phyloP scores from a whole-genome alignment of 2,888 invertebrate genomes.

The Homarus gammarus region DNA sequence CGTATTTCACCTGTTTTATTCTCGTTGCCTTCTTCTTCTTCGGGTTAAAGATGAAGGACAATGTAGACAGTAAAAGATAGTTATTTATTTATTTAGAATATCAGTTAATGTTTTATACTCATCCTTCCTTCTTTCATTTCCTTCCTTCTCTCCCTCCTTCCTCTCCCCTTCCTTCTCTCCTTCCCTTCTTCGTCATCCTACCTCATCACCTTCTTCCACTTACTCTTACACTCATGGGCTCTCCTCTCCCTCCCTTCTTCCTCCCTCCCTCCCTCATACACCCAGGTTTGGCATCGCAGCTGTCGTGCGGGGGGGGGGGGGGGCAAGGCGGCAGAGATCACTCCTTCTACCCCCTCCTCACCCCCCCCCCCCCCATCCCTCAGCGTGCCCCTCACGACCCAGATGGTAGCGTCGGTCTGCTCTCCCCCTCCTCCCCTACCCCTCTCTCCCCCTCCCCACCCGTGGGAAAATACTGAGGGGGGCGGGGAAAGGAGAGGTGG shows the following conservation, averaged over 20 bases:
- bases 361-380: background rate
- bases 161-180: background rate
- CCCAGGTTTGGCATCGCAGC: background rate
- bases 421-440: too few relatives aligned
- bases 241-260: background rate
- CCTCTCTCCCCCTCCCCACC: background rate
- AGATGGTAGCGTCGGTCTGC: background rate
- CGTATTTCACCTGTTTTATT: background rate
- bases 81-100: too few relatives aligned
- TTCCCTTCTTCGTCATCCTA: background rate
- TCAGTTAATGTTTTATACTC: too few relatives aligned
- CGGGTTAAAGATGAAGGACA: too few relatives aligned
- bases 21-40: background rate
- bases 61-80: too few relatives aligned
- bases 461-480: slow-evolving; percentile 1
- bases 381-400: background rate
- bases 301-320: background rate
- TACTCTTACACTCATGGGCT: too few relatives aligned
- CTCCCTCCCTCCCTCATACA: background rate
- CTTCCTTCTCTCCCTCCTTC: too few relatives aligned
- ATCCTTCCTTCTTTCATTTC: too few relatives aligned
- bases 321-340: background rate
- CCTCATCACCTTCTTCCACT: too few relatives aligned
- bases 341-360: background rate
- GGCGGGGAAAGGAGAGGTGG: background rate